Percentiles rank a stretch among this genome's conserved stretches.
Conservation (phyloP, 2,888 invertebrate genomes). For the Ophraella communa region DNA sequence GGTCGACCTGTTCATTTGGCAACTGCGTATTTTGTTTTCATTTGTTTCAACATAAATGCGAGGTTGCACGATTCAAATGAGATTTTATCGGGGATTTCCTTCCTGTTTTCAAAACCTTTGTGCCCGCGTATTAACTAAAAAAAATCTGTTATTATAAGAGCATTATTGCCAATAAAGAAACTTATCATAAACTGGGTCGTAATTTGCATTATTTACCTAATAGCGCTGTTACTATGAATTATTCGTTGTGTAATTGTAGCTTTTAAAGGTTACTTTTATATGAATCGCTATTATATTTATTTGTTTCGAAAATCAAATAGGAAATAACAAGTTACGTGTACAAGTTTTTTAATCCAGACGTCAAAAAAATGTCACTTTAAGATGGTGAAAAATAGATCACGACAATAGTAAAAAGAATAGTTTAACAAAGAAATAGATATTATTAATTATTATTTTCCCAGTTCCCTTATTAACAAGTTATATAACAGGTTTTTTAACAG, state of each 20-base stretch:
- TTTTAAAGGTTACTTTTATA: constrained; percentile 27
- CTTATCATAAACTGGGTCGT: constrained; percentile 43
- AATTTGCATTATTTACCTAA: constrained; percentile 48
- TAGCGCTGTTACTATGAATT: constrained; percentile 36
- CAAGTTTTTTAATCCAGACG: too few relatives aligned
- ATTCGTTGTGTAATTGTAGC: constrained; percentile 33
- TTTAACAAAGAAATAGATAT: too few relatives aligned
- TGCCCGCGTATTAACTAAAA: constrained; percentile 46
- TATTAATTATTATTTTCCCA: too few relatives aligned
- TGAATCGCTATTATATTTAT: too few relatives aligned
- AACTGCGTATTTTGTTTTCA: constrained; percentile 51
- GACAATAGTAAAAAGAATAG: too few relatives aligned
- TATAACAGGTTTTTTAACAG: too few relatives aligned
- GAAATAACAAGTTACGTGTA: too few relatives aligned
- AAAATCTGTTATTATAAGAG: constrained; percentile 50
- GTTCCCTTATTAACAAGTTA: too few relatives aligned
- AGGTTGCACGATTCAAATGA: constrained; percentile 46
- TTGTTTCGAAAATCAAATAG: too few relatives aligned
- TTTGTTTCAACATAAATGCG: constrained; percentile 49
- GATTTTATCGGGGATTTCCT: constrained; percentile 53
- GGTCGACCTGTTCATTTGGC: constrained; percentile 42
- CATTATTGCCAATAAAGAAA: constrained; percentile 49
- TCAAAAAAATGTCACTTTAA: too few relatives aligned
- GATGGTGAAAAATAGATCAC: too few relatives aligned
- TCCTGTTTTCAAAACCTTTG: constrained; percentile 46